Evolutionary conservation across 2,113 vertebrate genomes (phyloP).

Genomic region (Podarcis muralis): DNA sequence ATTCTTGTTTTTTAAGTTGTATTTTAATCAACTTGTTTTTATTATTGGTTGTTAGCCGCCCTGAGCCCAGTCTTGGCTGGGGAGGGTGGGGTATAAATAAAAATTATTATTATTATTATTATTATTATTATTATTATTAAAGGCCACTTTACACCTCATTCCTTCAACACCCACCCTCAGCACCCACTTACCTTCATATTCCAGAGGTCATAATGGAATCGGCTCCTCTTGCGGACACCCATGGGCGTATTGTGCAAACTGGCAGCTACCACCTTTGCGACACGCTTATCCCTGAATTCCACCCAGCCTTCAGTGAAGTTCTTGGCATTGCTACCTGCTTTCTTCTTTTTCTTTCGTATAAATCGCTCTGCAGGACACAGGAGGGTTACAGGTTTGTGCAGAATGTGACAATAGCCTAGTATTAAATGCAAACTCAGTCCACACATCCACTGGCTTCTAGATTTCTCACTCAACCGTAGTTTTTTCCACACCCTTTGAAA

Average conservation of each 20-base stretch:
- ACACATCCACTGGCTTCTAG: not conserved
- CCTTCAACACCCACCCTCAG: not conserved
- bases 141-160: not conserved
- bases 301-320: constrained; percentile 90
- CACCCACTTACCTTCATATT: constrained; percentile 82
- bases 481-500: not conserved
- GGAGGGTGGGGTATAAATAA: too few species aligned
- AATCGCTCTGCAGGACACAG: constrained; percentile 47
- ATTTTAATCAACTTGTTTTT: too few species aligned
- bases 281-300: constrained; percentile 87
- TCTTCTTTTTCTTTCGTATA: constrained; percentile 78
- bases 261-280: constrained; percentile 83
- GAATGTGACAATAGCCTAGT: not conserved
- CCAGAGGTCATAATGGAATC: constrained; percentile 85
- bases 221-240: constrained; percentile 79
- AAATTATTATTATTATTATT: too few species aligned
- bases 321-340: constrained; percentile 72
- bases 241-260: constrained; percentile 88
- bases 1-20: too few species aligned
- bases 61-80: too few species aligned
- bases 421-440: not conserved
- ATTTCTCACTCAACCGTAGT: not conserved
- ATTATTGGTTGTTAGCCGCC: too few species aligned
- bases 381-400: not conserved
- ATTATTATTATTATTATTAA: too few species aligned